phyloP scores from a whole-genome alignment of 2,888 invertebrate genomes.

The Leptinotarsa tumamoca region DNA sequence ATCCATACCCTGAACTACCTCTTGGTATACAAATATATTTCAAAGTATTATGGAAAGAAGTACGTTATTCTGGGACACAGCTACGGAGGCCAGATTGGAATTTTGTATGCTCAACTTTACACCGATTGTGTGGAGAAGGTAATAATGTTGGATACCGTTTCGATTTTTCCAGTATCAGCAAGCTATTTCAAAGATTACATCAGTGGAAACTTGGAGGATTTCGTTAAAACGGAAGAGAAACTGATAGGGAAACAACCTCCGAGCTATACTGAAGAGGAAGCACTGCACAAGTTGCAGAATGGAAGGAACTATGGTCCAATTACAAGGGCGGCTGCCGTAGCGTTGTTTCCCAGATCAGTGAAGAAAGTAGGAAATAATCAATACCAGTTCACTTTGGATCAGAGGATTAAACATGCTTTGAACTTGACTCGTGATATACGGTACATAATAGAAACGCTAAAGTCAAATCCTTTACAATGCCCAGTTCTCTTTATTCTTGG shows the following conservation, averaged over 20 bases:
- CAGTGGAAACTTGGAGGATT: constrained; percentile 61
- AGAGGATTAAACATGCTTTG: constrained; percentile 65
- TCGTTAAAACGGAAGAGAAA: constrained; percentile 59
- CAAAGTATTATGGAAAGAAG: constrained; percentile 54
- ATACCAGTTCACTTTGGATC: constrained; percentile 72
- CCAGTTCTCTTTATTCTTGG: constrained; percentile 62
- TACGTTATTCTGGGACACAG: constrained; percentile 62
- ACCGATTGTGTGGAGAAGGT: constrained; percentile 66
- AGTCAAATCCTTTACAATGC: constrained; percentile 59
- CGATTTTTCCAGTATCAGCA: constrained; percentile 53
- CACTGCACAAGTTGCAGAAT: constrained; percentile 66
- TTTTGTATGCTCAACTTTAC: constrained; percentile 62
- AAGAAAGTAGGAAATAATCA: constrained; percentile 57
- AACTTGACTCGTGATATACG: constrained; percentile 60
- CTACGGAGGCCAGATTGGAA: constrained; percentile 69
- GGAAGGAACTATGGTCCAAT: constrained; percentile 63
- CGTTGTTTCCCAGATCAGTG: constrained; percentile 66
- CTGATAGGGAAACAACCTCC: constrained; percentile 52
- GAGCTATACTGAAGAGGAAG: constrained; percentile 67
- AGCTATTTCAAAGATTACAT: constrained; percentile 57
- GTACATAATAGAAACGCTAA: constrained; percentile 60
- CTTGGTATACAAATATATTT: constrained; percentile 57
- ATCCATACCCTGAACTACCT: constrained; percentile 66
- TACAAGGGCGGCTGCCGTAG: constrained; percentile 66
- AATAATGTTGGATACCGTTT: constrained; percentile 65